Percentiles rank a stretch among this genome's conserved stretches.
These are phyloP conservation scores for Rhyzopertha dominica DNA, from an alignment of 1,140 invertebrate species.

Conservation along the genomic window DNA sequence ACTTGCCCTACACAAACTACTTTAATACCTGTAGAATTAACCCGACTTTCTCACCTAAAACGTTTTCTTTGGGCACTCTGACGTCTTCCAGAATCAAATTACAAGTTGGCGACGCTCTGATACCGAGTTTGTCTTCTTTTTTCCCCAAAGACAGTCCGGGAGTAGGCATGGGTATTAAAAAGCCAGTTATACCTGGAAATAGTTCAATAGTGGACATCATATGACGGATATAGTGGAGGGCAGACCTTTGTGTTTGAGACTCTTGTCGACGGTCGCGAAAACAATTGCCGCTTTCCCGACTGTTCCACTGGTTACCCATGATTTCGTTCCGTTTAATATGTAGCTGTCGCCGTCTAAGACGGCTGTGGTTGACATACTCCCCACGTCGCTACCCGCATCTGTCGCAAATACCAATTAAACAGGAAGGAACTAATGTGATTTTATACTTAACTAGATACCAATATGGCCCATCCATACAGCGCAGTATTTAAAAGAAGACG, in stretches of 20 bases:
- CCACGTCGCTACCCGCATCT: conserved; percentile 70
- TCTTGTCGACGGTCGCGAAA: conserved; percentile 72
- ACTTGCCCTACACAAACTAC: conserved; percentile 37
- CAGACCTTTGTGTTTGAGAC: conserved; percentile 61
- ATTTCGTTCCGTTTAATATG: conserved; percentile 73
- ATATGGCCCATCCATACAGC: too few relatives aligned
- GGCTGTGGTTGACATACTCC: conserved; percentile 66
- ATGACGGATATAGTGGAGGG: too few relatives aligned
- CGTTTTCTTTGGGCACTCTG: conserved; percentile 56
- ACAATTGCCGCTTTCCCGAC: conserved; percentile 65
- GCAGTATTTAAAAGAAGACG: too few relatives aligned
- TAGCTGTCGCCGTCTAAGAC: conserved; percentile 54
- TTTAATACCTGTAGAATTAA: conserved; percentile 5
- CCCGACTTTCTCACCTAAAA: conserved; percentile 49
- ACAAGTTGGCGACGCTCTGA: conserved; percentile 70
- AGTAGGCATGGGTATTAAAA: conserved; percentile 39
- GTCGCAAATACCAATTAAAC: too few relatives aligned
- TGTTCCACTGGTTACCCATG: conserved; percentile 73
- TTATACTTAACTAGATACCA: too few relatives aligned
- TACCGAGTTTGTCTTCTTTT: conserved; percentile 68
- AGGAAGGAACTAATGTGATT: too few relatives aligned
- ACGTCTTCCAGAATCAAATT: conserved; percentile 71
- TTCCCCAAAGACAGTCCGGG: conserved; percentile 55
- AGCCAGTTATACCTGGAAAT: conserved; percentile 40
- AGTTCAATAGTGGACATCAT: too few relatives aligned